Percentiles rank a stretch among this genome's conserved stretches.
These are phyloP conservation scores for Apis dorsata DNA, from an alignment of 1,140 invertebrate species.

Conservation along the genomic window DNA sequence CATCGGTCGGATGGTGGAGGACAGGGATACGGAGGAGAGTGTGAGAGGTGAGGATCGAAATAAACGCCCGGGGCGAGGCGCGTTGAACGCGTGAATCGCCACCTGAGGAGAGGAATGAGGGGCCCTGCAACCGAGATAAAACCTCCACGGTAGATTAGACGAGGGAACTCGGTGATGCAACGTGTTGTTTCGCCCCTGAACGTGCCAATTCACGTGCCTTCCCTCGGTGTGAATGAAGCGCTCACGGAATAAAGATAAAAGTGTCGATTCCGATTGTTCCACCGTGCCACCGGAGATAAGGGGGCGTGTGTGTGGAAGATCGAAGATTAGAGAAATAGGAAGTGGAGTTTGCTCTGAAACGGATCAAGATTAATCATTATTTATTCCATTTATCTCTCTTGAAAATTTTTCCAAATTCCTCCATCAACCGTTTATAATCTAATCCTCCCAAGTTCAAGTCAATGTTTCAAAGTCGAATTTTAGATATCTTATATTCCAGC, in stretches of 20 bases:
- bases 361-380: too few relatives aligned
- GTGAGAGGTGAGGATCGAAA: conserved; percentile 19
- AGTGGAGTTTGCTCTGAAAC: too few relatives aligned
- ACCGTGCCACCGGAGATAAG: conserved; percentile 28
- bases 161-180: conserved; percentile 9
- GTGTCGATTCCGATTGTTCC: conserved; percentile 6
- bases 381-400: too few relatives aligned
- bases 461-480: background rate
- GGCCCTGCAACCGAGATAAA: conserved; percentile 35
- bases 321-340: too few relatives aligned
- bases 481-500: background rate
- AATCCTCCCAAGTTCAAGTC: too few relatives aligned
- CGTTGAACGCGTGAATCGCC: conserved; percentile 44
- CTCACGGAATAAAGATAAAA: conserved; percentile 30
- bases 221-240: conserved; percentile 50
- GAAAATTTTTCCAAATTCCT: too few relatives aligned
- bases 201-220: conserved; percentile 3
- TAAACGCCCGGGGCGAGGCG: conserved; percentile 4
- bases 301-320: background rate
- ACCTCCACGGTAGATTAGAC: conserved; percentile 24
- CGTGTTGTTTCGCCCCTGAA: conserved; percentile 45
- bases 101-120: conserved; percentile 23
- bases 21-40: background rate
- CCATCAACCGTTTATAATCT: too few relatives aligned
- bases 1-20: background rate